A percentile compares a stretch with the other conserved stretches of the same genome.
Conservation (phyloP, 2,113 vertebrate species). For the Trachemys scripta region DNA sequence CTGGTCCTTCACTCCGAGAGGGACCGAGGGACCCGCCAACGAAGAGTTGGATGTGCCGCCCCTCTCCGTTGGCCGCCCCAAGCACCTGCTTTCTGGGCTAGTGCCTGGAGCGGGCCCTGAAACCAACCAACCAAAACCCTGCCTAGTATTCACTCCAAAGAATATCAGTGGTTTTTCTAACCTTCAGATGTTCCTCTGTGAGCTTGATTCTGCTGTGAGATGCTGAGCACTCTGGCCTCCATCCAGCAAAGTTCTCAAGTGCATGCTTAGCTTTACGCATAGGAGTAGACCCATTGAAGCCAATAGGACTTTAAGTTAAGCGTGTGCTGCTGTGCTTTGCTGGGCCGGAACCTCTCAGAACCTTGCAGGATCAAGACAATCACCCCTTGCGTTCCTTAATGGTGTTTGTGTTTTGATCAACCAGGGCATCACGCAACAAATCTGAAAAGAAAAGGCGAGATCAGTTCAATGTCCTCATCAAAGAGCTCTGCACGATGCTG, state of each 20-base stretch:
- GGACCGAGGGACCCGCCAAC: no score
- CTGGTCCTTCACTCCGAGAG: no score
- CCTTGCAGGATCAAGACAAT: background rate
- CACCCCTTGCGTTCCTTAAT: background rate
- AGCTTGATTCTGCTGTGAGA: background rate
- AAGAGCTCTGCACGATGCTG: conserved; percentile 87
- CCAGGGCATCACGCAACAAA: conserved; percentile 87
- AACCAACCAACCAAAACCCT: background rate
- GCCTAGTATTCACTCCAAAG: background rate
- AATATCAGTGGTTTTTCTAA: background rate
- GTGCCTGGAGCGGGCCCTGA: no score
- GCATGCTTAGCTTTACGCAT: background rate
- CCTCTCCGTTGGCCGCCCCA: no score
- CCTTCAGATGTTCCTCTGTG: background rate
- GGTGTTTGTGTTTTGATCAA: background rate
- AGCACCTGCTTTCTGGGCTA: no score
- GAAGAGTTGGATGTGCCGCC: no score
- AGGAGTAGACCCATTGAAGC: background rate
- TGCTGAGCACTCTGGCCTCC: background rate
- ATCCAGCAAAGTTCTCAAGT: background rate
- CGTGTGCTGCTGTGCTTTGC: background rate
- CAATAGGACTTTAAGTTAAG: background rate
- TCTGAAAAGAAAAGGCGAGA: conserved; percentile 89
- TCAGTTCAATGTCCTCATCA: conserved; percentile 88
- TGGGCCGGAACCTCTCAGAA: background rate